A percentile compares a stretch with the other conserved stretches of the same genome.
phyloP scores from a whole-genome alignment of 1,140 invertebrate genomes.

The Drosophila lacertosa region DNA sequence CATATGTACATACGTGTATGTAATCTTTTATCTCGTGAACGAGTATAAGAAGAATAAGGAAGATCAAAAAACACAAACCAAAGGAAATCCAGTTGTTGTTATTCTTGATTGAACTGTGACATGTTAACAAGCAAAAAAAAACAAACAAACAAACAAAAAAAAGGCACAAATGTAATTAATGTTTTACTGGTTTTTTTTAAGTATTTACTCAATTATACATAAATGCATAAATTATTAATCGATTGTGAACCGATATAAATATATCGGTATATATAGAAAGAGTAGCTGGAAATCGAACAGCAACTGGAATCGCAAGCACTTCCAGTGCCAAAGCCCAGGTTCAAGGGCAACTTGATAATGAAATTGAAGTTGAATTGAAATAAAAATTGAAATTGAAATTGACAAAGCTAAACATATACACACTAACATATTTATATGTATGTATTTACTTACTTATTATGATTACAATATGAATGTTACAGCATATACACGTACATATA shows the following conservation, averaged over 20 bases:
- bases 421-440: constrained; percentile 78
- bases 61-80: too few species aligned
- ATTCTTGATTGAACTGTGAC: constrained; percentile 68
- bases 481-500: constrained; percentile 74
- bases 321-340: not conserved
- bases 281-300: constrained; percentile 3
- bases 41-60: too few species aligned
- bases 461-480: constrained; percentile 78
- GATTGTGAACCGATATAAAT: constrained; percentile 20
- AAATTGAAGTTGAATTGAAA: not conserved
- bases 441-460: constrained; percentile 79
- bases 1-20: too few species aligned
- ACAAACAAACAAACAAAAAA: constrained; percentile 2
- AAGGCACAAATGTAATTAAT: constrained; percentile 8
- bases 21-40: too few species aligned
- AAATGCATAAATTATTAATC: constrained; percentile 13
- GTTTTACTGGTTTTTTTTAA: constrained; percentile 42
- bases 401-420: constrained; percentile 57
- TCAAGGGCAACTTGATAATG: not conserved
- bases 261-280: not conserved
- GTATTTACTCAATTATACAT: constrained; percentile 32
- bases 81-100: constrained; percentile 37
- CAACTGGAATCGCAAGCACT: too few species aligned
- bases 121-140: constrained; percentile 63
- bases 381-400: constrained; percentile 11